Conservation (phyloP, 2,113 vertebrate species). For the Melanerpes aurifrons region DNA sequence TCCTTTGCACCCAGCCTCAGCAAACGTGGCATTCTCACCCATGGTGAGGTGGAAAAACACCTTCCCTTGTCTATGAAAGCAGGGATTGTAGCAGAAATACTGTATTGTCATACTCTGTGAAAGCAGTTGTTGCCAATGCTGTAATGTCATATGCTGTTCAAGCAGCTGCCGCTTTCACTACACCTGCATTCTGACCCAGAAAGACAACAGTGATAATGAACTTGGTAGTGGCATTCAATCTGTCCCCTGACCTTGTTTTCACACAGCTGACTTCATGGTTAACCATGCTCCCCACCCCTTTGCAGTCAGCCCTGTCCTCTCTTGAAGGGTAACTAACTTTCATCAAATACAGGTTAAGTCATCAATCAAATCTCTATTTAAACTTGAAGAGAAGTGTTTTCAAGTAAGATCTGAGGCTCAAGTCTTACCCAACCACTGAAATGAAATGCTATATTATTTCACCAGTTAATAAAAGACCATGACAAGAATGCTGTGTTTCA, state of each 20-base stretch:
- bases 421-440: background rate
- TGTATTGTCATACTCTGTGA: background rate
- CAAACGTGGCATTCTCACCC: background rate
- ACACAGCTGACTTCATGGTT: background rate
- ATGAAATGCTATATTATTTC: background rate
- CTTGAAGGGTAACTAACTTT: background rate
- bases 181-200: background rate
- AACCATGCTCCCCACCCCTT: background rate
- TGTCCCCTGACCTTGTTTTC: background rate
- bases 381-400: background rate
- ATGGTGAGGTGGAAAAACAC: background rate
- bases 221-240: background rate
- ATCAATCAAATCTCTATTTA: background rate
- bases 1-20: background rate
- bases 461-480: background rate
- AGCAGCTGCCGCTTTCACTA: background rate
- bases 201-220: background rate
- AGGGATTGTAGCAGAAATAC: background rate
- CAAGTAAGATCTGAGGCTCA: background rate
- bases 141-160: background rate
- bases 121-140: background rate
- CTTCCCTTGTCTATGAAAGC: background rate
- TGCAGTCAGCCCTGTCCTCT: background rate
- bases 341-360: background rate
- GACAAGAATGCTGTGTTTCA: background rate